Evolutionary conservation across 2,888 invertebrate genomes (phyloP).

Genomic region (Mylabris sibirica): DNA sequence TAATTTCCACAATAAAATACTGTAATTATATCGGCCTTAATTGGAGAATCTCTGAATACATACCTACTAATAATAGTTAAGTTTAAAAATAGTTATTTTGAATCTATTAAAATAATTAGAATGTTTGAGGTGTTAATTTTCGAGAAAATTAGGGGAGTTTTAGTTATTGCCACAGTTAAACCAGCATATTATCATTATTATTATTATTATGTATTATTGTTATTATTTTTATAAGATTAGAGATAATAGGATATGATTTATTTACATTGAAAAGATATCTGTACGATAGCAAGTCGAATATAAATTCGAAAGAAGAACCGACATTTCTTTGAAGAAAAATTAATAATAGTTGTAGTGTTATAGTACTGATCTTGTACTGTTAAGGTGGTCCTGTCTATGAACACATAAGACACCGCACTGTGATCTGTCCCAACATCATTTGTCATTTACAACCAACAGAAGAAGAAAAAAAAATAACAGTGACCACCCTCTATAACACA

Average conservation of each 20-base stretch:
- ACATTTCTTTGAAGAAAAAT: conserved; percentile 46
- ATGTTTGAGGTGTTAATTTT: not conserved
- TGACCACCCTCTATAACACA: conserved; percentile 58
- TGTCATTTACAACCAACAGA: conserved; percentile 53
- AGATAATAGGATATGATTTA: not conserved
- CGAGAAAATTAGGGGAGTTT: not conserved
- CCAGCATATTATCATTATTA: not conserved
- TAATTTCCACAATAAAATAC: no score
- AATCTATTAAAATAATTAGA: not conserved
- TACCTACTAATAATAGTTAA: not conserved
- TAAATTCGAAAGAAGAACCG: conserved; percentile 27
- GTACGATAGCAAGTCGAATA: conserved; percentile 2
- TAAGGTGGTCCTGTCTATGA: conserved; percentile 57
- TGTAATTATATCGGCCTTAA: not conserved
- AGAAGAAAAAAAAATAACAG: conserved; percentile 39
- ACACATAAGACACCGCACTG: conserved; percentile 53
- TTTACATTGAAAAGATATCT: not conserved
- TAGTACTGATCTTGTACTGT: conserved; percentile 45
- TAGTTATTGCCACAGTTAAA: not conserved
- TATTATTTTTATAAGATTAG: not conserved
- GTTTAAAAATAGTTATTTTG: not conserved
- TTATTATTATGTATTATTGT: not conserved
- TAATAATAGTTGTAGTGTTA: conserved; percentile 47
- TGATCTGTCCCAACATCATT: conserved; percentile 61
- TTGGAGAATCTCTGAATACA: not conserved